Evolutionary conservation across 1,140 invertebrate genomes (phyloP), one percentile per base, ranked within the genome.

Genomic region (Zaprionus davidi): DNA sequence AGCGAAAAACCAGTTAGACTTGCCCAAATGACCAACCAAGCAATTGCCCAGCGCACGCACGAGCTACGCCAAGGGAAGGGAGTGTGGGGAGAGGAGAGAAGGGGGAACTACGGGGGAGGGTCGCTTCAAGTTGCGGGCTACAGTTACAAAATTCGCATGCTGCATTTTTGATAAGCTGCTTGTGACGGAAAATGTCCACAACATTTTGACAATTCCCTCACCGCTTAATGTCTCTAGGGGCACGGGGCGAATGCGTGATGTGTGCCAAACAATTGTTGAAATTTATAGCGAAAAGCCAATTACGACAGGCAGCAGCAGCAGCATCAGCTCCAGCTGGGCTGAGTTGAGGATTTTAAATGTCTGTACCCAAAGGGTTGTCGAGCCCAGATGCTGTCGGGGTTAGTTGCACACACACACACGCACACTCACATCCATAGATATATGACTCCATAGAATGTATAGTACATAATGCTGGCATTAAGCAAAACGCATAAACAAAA

Each of bases 201-300:
- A 71, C 51, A 75, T 87, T 81, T 88, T 81, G 81, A 84, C 81
- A 84, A 84, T 84, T 87, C 13, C 6, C 5, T 15, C 15, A 20
- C 56, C 5, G 51, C 76, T 80, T 70, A 77, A 75, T 69, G 58
- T 41, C 51, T 22, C 28, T 57, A 38, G 20, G 62, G 38, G 31
- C 0, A 17, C 6, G 12, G 20, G 28, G 34, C 26, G 20, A 31
- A 34, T 62, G 36, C 53, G 38, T 56, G 64, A 55, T 85, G 74
- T 55, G 73, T 69, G 65, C 67, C 59, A 65, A 77, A 76, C 80
- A 82, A 79, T 87, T 82, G 82, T 77, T 69, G 55, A 70, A 74
- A 82, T 88, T 83, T 88, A 80, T 73, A 71, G 83, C 77, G 70
- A 77, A 86, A 83, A 83, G 83, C 82, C 83, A 86, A 88, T 86